phyloP scores from a whole-genome alignment of 2,888 invertebrate species.

The Plagodis pulveraria region DNA sequence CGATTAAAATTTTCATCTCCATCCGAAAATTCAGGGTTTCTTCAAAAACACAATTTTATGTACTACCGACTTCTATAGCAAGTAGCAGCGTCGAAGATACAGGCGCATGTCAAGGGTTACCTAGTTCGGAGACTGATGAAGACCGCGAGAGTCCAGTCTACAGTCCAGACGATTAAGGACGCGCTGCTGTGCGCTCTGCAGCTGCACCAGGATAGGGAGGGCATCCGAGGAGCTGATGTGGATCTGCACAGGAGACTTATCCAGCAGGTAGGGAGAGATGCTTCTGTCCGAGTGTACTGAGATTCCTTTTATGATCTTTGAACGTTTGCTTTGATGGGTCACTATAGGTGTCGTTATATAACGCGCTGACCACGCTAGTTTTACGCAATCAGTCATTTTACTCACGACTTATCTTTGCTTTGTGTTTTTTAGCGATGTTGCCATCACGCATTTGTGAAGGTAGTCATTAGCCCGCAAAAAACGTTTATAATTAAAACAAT shows the following conservation, averaged over 20 bases:
- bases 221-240: constrained; percentile 87
- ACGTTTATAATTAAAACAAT: too few relatives aligned
- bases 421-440: too few relatives aligned
- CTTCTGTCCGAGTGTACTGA: constrained; percentile 14
- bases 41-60: constrained; percentile 58
- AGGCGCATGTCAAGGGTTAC: constrained; percentile 90
- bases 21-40: too few relatives aligned
- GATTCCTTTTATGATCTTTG: not conserved
- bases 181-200: constrained; percentile 91
- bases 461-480: too few relatives aligned
- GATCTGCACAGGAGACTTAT: constrained; percentile 90
- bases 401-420: too few relatives aligned
- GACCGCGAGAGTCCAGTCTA: constrained; percentile 91
- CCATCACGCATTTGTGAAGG: too few relatives aligned
- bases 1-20: not conserved
- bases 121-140: constrained; percentile 92
- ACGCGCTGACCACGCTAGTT: too few relatives aligned
- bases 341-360: too few relatives aligned
- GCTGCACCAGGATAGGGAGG: constrained; percentile 87
- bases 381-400: too few relatives aligned
- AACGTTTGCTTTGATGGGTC: too few relatives aligned
- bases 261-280: constrained; percentile 81
- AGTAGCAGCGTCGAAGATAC: constrained; percentile 87
- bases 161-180: constrained; percentile 92
- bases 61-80: constrained; percentile 57